Evolutionary conservation across 2,888 invertebrate genomes (phyloP).

Genomic region (Dryocosmus kuriphilus): DNA sequence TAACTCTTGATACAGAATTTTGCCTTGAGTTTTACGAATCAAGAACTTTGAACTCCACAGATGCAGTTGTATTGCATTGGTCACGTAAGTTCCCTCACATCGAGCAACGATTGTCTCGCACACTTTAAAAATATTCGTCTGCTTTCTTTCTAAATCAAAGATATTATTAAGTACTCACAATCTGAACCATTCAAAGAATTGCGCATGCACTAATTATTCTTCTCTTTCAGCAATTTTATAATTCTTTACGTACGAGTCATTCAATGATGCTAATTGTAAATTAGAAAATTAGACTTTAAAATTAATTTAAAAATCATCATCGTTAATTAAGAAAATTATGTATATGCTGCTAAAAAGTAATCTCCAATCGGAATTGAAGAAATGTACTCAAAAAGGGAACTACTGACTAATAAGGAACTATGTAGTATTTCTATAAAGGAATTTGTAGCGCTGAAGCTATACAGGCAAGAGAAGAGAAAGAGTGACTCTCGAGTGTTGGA

Average conservation of each 20-base stretch:
- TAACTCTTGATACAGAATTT: conserved; percentile 22
- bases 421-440: too few species aligned
- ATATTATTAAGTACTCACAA: neutral
- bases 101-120: neutral
- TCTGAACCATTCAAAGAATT: neutral
- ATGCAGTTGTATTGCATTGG: neutral
- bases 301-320: neutral
- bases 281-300: neutral
- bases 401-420: too few species aligned
- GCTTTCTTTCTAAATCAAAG: neutral
- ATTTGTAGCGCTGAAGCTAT: too few species aligned
- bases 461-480: too few species aligned
- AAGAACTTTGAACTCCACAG: conserved; percentile 16
- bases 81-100: neutral
- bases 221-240: neutral
- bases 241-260: neutral
- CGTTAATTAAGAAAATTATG: neutral
- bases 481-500: too few species aligned
- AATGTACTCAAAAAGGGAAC: too few species aligned
- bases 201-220: neutral
- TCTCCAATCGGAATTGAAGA: neutral
- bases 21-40: conserved; percentile 27
- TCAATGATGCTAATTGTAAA: neutral
- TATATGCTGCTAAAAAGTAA: neutral
- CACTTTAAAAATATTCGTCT: neutral